phyloP scores from a whole-genome alignment of 2,797 vertebrate genomes.

The Apodemus agrarius region DNA sequence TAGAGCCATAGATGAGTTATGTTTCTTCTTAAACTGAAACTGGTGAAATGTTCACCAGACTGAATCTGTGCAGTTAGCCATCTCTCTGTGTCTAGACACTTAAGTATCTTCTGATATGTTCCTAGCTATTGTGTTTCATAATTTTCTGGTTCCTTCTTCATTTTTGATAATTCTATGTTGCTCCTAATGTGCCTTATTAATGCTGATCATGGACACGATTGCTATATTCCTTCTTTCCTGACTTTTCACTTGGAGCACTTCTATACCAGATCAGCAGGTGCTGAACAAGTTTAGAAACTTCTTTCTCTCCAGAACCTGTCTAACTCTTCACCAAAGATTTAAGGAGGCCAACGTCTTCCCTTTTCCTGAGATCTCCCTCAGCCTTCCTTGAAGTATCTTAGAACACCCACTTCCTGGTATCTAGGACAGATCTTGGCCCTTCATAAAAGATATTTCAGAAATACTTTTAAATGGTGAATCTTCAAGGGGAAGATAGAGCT shows the following conservation, averaged over 20 bases:
- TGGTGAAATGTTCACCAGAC: conserved; percentile 6
- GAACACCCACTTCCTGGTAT: neutral
- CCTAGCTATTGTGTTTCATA: neutral
- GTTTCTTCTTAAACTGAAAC: conserved; percentile 18
- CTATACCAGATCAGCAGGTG: neutral
- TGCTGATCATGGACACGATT: neutral
- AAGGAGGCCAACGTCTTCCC: neutral
- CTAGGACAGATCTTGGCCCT: neutral
- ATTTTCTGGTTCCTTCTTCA: neutral
- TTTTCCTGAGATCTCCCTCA: neutral
- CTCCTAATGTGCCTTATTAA: neutral
- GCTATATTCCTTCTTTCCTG: neutral
- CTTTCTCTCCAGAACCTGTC: neutral
- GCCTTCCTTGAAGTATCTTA: neutral
- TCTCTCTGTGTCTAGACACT: neutral
- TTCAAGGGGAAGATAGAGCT: conserved; percentile 20
- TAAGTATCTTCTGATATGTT: neutral
- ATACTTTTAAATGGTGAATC: neutral
- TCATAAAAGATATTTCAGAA: neutral
- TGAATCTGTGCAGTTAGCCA: neutral
- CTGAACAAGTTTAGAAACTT: neutral
- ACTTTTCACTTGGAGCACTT: neutral
- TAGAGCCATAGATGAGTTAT: neutral
- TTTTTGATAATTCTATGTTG: neutral
- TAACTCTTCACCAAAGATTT: neutral